Conservation (phyloP, 2,888 invertebrate species). For the Glyphotaelius pellucidus region DNA sequence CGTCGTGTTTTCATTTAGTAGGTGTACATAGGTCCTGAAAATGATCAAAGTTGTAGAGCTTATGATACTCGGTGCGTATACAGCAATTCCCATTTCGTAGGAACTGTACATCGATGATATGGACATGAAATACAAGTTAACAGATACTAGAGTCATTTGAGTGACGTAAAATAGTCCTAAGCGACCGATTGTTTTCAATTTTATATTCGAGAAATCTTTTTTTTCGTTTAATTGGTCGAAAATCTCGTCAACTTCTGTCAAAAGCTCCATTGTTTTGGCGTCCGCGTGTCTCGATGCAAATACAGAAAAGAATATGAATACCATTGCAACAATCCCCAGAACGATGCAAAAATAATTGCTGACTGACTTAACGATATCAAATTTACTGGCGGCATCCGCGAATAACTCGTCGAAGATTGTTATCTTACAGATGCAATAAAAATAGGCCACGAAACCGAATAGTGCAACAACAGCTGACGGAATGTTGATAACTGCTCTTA, state of each 20-base stretch:
- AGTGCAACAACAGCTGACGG: not conserved
- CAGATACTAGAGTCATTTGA: not conserved
- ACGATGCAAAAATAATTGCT: not conserved
- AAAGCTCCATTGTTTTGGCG: not conserved
- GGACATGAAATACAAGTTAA: not conserved
- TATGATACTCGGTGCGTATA: constrained; percentile 20
- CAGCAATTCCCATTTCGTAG: constrained; percentile 4
- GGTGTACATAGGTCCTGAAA: not conserved
- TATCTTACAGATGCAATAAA: not conserved
- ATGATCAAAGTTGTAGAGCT: not conserved
- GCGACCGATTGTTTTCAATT: not conserved
- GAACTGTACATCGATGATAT: no score
- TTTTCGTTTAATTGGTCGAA: not conserved
- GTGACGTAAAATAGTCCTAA: not conserved
- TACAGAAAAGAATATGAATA: not conserved
- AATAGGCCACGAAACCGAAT: not conserved
- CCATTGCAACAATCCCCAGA: not conserved
- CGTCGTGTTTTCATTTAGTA: not conserved
- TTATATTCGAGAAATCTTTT: not conserved
- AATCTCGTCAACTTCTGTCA: not conserved
- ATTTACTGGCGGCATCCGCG: no score
- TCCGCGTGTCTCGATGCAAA: constrained; percentile 2
- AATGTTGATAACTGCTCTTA: not conserved
- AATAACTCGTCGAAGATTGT: not conserved
- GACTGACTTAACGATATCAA: not conserved